Evolutionary conservation across 2,113 vertebrate species (phyloP).

Genomic region (Falcunculus frontatus): DNA sequence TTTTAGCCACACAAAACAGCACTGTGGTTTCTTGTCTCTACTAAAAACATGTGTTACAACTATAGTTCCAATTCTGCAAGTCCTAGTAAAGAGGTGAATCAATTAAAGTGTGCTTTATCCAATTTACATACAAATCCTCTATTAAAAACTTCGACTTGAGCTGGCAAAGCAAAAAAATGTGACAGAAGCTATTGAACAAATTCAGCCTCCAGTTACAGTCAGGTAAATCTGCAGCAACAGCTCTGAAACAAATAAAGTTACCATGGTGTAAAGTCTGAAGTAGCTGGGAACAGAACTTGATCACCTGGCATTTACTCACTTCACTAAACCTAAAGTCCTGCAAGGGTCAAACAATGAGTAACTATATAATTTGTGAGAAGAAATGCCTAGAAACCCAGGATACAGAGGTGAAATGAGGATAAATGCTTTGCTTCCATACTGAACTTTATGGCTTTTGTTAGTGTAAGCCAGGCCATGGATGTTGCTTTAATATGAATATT

Average conservation of each 20-base stretch:
- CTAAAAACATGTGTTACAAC: conserved; percentile 39
- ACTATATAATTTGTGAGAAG: background rate
- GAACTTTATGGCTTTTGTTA: conserved; percentile 19
- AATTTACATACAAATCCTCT: background rate
- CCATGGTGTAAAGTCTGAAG: background rate
- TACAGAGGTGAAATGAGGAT: conserved; percentile 50
- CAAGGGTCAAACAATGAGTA: conserved; percentile 32
- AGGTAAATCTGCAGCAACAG: background rate
- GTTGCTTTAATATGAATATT: conserved; percentile 14
- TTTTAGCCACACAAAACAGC: conserved; percentile 45
- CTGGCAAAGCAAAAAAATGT: background rate
- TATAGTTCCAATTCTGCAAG: conserved; percentile 27
- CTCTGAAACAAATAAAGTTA: background rate
- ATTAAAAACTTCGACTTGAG: background rate
- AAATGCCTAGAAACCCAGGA: background rate
- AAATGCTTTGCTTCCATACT: conserved; percentile 7
- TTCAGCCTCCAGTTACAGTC: background rate
- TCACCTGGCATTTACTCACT: conserved; percentile 6
- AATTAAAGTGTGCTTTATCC: background rate
- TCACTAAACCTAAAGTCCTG: conserved; percentile 20
- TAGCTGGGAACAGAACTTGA: background rate
- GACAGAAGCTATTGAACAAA: background rate
- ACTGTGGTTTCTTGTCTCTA: conserved; percentile 13
- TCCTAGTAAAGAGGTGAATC: background rate
- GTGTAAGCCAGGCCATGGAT: background rate